Evolutionary conservation across 2,113 vertebrate genomes (phyloP).

Genomic region (Psilopsiagon aymara): DNA sequence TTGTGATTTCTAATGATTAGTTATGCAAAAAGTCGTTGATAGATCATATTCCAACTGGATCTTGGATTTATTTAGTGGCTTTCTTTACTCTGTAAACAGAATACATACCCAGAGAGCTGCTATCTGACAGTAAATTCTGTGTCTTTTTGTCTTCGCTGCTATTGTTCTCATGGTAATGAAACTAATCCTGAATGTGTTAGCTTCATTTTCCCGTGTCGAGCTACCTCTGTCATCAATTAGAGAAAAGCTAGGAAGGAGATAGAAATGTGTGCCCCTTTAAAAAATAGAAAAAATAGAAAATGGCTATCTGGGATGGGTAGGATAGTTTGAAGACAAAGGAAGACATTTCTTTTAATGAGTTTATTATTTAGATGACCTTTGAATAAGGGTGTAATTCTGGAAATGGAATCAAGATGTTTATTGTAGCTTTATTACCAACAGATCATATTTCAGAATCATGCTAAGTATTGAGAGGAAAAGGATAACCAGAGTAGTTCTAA

Average conservation of each 20-base stretch:
- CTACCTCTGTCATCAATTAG: slow-evolving; percentile 1
- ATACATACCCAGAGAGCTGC: neutral
- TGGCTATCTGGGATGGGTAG: neutral
- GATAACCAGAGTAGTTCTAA: neutral
- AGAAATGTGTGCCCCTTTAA: neutral
- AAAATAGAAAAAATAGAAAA: neutral
- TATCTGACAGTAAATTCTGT: neutral
- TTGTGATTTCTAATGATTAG: slow-evolving; percentile 38
- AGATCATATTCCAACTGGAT: neutral
- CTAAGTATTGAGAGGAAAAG: neutral
- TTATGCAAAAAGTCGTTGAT: neutral
- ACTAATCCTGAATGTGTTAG: neutral
- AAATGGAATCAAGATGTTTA: slow-evolving; percentile 12
- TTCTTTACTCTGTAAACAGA: neutral
- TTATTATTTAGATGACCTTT: slow-evolving; percentile 21
- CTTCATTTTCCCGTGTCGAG: neutral
- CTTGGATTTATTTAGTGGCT: neutral
- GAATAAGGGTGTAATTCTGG: neutral
- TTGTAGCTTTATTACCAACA: neutral
- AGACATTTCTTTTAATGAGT: neutral
- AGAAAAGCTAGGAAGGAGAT: neutral
- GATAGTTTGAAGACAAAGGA: neutral
- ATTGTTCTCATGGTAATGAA: neutral
- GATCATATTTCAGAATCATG: neutral
- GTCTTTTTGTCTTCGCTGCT: neutral